These are phyloP conservation scores for Alosa sapidissima DNA, from an alignment of 2,797 vertebrate genomes.

Conservation along the genomic window DNA sequence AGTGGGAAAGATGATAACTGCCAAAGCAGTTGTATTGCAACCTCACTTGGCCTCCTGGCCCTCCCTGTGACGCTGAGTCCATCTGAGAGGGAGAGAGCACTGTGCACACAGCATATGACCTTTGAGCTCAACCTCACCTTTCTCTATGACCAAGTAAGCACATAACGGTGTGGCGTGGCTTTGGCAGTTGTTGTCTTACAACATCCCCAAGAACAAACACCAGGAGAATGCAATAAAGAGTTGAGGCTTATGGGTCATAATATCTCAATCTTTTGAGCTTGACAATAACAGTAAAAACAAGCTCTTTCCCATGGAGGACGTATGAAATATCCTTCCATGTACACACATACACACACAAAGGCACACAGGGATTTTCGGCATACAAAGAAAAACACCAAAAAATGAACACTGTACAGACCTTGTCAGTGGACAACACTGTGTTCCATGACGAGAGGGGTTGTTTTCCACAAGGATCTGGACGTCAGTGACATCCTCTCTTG, in stretches of 20 bases:
- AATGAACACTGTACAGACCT: neutral
- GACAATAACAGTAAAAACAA: conserved; percentile 60
- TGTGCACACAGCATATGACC: neutral
- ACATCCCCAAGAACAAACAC: neutral
- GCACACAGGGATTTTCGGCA: neutral
- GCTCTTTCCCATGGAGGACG: conserved; percentile 50
- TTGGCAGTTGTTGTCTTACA: neutral
- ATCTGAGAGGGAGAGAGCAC: neutral
- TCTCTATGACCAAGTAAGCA: neutral
- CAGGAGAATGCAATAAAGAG: conserved; percentile 61
- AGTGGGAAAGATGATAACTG: neutral
- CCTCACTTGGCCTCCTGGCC: neutral
- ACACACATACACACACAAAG: neutral
- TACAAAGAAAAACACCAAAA: neutral
- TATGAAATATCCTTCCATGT: conserved; percentile 6
- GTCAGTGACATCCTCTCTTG: conserved; percentile 33
- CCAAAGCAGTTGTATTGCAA: neutral
- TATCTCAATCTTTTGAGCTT: conserved; percentile 51
- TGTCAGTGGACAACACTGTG: neutral
- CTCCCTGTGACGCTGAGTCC: neutral
- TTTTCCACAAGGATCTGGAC: conserved; percentile 42
- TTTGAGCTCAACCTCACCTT: neutral
- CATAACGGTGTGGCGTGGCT: neutral
- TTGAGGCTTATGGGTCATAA: conserved; percentile 56
- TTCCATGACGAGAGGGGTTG: neutral